Base-by-base conservation (phyloP, 2,888 invertebrate species). In the Sinopyrophorus schimmeli region DNA sequence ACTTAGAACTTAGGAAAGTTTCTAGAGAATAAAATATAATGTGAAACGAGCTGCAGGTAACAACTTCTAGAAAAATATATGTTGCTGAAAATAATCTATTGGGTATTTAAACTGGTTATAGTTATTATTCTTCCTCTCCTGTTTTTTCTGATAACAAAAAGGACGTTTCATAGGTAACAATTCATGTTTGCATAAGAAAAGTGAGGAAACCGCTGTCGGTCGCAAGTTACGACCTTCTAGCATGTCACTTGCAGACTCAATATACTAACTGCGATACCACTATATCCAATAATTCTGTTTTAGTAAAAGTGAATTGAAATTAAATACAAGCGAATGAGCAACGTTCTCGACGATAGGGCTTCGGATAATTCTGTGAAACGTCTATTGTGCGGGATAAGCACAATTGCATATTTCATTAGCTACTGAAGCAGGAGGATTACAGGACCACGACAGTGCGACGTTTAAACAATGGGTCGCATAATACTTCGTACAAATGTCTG, bases 151-250 rank as follows among this genome's bases (percentile, higher is more conserved):
- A n/a, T n/a, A n/a, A n/a, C n/a, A n/a, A n/a, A n/a, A n/a, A n/a
- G n/a, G n/a, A n/a, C n/a, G n/a, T n/a, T n/a, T n/a, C n/a, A n/a
- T n/a, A n/a, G n/a, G n/a, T n/a, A n/a, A 32, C 32, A 35, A 35
- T 35, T n/a, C 68, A 67, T 63, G 65, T 71, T 72, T 71, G 66
- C 71, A 72, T 71, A 69, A 71, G 69, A 70, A n/a, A 71, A 70
- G 69, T 64, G 54, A 57, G 58, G 54, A 50, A 53, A 53, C 51
- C 52, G 47, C 53, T 54, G 60, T 57, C 47, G 55, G 41, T 47
- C 46, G 31, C 39, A 31, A 49, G 20, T 53, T 41, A 27, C 21
- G 53, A 58, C 59, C 54, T 55, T 58, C 58, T 53, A 46, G 54
- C 55, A 58, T 59, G 65, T 65, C 66, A 65, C 57, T 58, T 58